Conservation (phyloP, 2,888 invertebrate species). For the Rotaria magnacalcarata region DNA sequence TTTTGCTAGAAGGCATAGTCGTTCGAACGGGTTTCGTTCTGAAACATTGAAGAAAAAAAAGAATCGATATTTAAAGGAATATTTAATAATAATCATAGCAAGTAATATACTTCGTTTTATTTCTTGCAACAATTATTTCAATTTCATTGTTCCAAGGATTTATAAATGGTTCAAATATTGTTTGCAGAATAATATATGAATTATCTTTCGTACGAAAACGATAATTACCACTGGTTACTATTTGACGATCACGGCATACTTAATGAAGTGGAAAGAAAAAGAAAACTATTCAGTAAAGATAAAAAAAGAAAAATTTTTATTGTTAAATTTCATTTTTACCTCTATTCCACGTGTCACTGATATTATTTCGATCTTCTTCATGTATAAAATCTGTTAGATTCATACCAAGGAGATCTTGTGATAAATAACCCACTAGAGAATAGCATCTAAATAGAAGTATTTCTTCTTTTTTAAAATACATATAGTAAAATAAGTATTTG, state of each 20-base stretch:
- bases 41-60: background rate
- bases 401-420: background rate
- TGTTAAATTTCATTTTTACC: background rate
- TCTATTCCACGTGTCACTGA: background rate
- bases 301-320: background rate
- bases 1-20: background rate
- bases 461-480: too few relatives aligned
- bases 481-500: too few relatives aligned
- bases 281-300: too few relatives aligned
- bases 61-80: too few relatives aligned
- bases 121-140: constrained; percentile 40
- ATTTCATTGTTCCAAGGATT: constrained; percentile 44
- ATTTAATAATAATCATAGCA: too few relatives aligned
- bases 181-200: constrained; percentile 36
- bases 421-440: background rate
- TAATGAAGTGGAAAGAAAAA: background rate
- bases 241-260: background rate
- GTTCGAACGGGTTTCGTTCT: background rate
- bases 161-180: constrained; percentile 37
- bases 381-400: background rate
- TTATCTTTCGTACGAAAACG: constrained; percentile 39
- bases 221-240: constrained; percentile 26
- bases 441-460: background rate
- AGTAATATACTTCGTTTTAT: background rate
- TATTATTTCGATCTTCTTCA: background rate